Conservation (phyloP, 2,888 invertebrate species). For the Drosophila cognata region DNA sequence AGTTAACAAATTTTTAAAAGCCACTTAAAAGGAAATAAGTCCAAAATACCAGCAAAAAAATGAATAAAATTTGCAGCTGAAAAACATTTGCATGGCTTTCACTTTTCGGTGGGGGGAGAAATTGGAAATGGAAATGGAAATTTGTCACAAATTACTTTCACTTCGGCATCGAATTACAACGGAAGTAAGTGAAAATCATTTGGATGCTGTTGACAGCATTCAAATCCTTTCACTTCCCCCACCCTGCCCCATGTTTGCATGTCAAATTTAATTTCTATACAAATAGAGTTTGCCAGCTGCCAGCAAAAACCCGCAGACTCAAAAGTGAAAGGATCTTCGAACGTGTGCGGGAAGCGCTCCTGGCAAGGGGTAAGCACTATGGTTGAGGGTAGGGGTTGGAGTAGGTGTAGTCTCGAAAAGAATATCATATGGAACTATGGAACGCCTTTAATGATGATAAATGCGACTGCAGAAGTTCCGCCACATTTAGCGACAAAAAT, state of each 20-base stretch:
- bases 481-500: constrained; percentile 74
- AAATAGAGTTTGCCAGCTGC: constrained; percentile 60
- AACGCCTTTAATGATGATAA: constrained; percentile 80
- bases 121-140: constrained; percentile 53
- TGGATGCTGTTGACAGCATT: constrained; percentile 47
- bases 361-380: background rate
- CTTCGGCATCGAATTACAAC: constrained; percentile 61
- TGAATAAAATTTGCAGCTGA: constrained; percentile 50
- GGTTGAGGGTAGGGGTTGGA: background rate
- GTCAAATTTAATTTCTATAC: constrained; percentile 80
- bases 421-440: constrained; percentile 24
- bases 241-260: constrained; percentile 68
- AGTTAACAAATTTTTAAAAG: constrained; percentile 60
- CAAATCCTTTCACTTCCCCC: constrained; percentile 68
- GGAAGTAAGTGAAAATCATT: constrained; percentile 34
- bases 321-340: constrained; percentile 59
- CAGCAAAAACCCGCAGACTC: constrained; percentile 64
- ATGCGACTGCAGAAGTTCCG: constrained; percentile 74
- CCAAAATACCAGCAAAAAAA: constrained; percentile 16
- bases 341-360: constrained; percentile 21
- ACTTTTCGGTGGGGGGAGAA: constrained; percentile 38
- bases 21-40: constrained; percentile 28
- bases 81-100: constrained; percentile 79
- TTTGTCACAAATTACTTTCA: constrained; percentile 81
- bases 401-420: constrained; percentile 36